These are phyloP conservation scores for Ophiodon elongatus DNA, from an alignment of 2,113 vertebrate species.

Conservation along the genomic window DNA sequence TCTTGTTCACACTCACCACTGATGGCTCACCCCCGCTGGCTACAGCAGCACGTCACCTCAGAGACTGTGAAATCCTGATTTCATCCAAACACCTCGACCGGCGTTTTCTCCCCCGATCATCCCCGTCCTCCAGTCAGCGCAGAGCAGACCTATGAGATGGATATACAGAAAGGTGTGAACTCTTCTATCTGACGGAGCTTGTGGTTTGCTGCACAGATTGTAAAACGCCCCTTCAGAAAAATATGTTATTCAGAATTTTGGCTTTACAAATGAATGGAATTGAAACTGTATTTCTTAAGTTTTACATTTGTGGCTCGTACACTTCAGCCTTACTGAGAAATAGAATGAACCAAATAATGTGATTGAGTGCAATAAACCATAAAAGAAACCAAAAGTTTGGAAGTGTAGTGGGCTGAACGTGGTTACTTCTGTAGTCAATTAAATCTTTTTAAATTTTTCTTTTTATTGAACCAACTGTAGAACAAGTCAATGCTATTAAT, in stretches of 20 bases:
- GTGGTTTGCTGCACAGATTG: neutral
- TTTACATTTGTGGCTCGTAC: neutral
- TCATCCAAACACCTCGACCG: conserved; percentile 10
- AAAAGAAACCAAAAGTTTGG: neutral
- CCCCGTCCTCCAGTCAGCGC: neutral
- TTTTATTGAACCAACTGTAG: too few species aligned
- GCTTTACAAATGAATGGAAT: too few species aligned
- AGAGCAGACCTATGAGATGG: neutral
- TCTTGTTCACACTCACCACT: conserved; percentile 46
- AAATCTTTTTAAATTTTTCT: too few species aligned
- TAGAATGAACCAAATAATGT: neutral
- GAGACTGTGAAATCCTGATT: conserved; percentile 32
- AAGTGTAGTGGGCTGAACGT: too few species aligned
- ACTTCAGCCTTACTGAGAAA: neutral
- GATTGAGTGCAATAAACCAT: neutral
- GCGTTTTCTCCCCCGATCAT: conserved; percentile 12
- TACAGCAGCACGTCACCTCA: conserved; percentile 34
- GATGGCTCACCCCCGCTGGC: conserved; percentile 41
- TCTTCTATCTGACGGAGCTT: neutral
- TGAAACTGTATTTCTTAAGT: neutral
- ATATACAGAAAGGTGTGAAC: neutral
- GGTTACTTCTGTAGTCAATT: too few species aligned
- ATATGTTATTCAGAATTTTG: too few species aligned
- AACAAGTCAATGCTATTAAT: too few species aligned
- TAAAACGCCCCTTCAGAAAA: neutral